Evolutionary conservation across 1,140 invertebrate species (phyloP).

Genomic region (Cydia amplana): DNA sequence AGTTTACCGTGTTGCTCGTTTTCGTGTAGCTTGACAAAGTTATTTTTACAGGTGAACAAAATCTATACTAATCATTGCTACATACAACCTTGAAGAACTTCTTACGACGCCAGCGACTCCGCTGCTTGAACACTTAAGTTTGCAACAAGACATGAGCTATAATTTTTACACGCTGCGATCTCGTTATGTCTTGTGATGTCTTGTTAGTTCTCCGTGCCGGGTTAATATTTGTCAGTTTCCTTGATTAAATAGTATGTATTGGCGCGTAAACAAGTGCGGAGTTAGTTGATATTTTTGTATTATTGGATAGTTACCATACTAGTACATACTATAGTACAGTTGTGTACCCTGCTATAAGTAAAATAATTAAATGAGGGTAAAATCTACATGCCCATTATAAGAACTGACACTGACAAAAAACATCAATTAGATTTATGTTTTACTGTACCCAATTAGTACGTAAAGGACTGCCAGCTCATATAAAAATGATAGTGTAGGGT

Average conservation of each 20-base stretch:
- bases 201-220: constrained; percentile 4
- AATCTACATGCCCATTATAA: too few relatives aligned
- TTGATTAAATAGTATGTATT: not conserved
- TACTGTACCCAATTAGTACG: not conserved
- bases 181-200: constrained; percentile 22
- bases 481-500: constrained; percentile 35
- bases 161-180: constrained; percentile 28
- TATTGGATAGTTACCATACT: not conserved
- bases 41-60: constrained; percentile 5
- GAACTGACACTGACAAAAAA: too few relatives aligned
- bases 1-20: constrained; percentile 18
- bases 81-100: not conserved
- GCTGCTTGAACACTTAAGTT: not conserved
- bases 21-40: constrained; percentile 13
- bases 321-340: too few relatives aligned
- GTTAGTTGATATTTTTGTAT: not conserved
- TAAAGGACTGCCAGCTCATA: not conserved
- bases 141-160: constrained; percentile 14
- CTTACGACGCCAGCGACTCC: not conserved
- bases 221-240: constrained; percentile 6
- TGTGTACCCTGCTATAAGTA: too few relatives aligned
- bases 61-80: not conserved
- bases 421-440: not conserved
- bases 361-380: too few relatives aligned
- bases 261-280: constrained; percentile 9